Evolutionary conservation across 2,888 invertebrate genomes (phyloP).

Genomic region (Nudaria mundana): DNA sequence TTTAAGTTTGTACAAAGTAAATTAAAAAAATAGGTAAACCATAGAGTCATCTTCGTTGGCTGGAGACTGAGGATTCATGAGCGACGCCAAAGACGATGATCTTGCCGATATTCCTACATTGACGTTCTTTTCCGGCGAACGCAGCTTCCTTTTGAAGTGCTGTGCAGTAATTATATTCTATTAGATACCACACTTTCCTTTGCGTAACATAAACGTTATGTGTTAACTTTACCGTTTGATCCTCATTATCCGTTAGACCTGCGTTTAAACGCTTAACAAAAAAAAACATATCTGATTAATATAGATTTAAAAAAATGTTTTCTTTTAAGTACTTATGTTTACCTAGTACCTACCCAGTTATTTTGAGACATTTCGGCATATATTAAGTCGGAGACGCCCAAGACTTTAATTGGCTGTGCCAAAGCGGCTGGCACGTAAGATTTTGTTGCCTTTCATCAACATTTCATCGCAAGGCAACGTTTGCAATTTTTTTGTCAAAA

Average conservation of each 20-base stretch:
- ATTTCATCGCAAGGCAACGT: no score
- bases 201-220: no score
- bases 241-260: conserved; percentile 72
- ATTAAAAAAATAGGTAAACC: no score
- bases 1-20: no score
- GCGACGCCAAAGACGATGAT: conserved; percentile 69
- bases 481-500: no score
- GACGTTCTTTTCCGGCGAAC: conserved; percentile 75
- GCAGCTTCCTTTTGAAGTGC: conserved; percentile 84
- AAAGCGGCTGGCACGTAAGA: no score
- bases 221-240: conserved; percentile 67
- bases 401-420: no score
- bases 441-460: no score
- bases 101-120: conserved; percentile 63
- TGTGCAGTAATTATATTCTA: conserved; percentile 47
- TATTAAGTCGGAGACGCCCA: no score
- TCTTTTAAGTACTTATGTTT: background rate
- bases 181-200: no score
- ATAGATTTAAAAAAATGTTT: background rate
- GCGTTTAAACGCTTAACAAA: conserved; percentile 58
- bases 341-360: no score
- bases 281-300: conserved; percentile 21
- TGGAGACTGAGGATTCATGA: conserved; percentile 62
- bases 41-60: conserved; percentile 50
- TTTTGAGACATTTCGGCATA: no score